A percentile compares a stretch with the other conserved stretches of the same genome.
These are phyloP conservation scores for Alcedo quadribrachys DNA, from an alignment of 2,797 vertebrate genomes.

Conservation along the genomic window DNA sequence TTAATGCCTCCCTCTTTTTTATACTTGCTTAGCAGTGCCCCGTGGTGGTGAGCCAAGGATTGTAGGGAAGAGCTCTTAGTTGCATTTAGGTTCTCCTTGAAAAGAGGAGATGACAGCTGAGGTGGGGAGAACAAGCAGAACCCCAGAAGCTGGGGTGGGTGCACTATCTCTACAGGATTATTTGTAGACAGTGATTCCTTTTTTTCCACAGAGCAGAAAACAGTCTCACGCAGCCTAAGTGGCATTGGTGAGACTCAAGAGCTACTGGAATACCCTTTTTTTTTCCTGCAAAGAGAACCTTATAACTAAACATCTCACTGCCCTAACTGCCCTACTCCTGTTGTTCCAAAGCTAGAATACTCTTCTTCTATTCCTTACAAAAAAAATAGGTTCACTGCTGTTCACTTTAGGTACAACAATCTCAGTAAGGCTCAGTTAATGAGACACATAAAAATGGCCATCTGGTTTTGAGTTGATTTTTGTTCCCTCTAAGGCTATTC, in stretches of 20 bases:
- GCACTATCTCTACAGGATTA: background rate
- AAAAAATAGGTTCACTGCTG: background rate
- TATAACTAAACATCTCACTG: background rate
- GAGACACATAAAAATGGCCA: slow-evolving; percentile 15
- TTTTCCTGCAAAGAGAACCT: background rate
- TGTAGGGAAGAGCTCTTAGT: background rate
- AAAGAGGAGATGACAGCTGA: background rate
- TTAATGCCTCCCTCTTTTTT: background rate
- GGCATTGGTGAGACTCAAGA: rapidly evolving
- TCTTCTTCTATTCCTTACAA: background rate
- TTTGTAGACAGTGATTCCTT: background rate
- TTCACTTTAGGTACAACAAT: background rate
- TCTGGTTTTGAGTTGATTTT: slow-evolving; percentile 40
- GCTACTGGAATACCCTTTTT: background rate
- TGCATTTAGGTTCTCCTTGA: background rate
- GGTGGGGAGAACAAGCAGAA: background rate
- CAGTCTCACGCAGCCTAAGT: background rate
- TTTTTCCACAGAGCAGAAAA: background rate
- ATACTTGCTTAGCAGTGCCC: background rate
- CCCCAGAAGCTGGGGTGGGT: background rate
- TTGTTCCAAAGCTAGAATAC: background rate
- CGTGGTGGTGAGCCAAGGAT: background rate
- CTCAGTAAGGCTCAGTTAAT: slow-evolving; percentile 28
- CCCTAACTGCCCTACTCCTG: background rate
- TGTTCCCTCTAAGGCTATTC: background rate